phyloP scores from a whole-genome alignment of 2,113 vertebrate species.

The Peromyscus maniculatus region DNA sequence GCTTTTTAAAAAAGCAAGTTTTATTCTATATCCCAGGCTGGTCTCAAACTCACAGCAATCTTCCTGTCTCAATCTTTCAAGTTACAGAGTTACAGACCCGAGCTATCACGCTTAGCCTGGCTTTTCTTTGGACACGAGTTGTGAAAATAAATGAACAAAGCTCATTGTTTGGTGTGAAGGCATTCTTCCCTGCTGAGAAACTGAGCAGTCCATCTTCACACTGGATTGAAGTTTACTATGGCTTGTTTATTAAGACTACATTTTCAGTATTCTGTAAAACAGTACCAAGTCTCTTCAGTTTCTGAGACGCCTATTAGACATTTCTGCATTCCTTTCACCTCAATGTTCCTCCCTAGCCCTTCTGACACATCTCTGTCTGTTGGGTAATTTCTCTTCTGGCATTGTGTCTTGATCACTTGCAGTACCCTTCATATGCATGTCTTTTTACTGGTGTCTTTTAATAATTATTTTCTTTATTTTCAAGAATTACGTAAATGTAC shows the following conservation, averaged over 20 bases:
- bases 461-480: background rate
- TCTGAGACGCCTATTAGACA: background rate
- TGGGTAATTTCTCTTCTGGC: background rate
- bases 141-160: slow-evolving; percentile 4
- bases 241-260: background rate
- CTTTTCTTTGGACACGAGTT: background rate
- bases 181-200: background rate
- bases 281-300: background rate
- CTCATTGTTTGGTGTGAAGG: background rate
- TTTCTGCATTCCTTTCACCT: background rate
- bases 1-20: background rate
- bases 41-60: background rate
- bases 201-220: background rate
- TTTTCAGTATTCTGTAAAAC: background rate
- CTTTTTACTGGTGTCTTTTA: background rate
- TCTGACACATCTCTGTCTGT: background rate
- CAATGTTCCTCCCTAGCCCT: background rate
- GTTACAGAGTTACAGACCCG: background rate
- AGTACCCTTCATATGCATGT: background rate
- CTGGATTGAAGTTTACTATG: background rate
- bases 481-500: background rate
- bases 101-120: background rate
- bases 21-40: background rate
- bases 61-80: background rate
- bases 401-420: background rate